Evolutionary conservation across 92 coral and sea anemone genomes (phyloP).

Genomic region (Siderastrea siderea): DNA sequence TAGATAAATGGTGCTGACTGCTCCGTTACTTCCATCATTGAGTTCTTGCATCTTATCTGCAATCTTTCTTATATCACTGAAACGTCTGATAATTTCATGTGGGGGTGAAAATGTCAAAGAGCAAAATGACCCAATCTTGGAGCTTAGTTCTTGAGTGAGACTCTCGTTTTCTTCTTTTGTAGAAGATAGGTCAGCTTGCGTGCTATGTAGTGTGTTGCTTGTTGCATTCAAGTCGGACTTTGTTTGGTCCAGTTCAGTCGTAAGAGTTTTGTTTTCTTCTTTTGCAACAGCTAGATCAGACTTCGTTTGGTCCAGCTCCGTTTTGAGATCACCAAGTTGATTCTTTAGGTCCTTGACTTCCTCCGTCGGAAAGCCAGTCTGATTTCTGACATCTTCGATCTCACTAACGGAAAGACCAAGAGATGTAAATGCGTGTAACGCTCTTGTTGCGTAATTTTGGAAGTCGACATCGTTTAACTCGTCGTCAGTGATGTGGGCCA

Average conservation of each 20-base stretch:
- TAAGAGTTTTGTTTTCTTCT: neutral
- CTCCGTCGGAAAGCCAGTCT: neutral
- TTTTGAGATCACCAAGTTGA: neutral
- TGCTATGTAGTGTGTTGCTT: neutral
- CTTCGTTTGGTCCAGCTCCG: neutral
- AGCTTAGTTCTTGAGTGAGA: neutral
- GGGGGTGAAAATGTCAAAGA: slow-evolving; percentile 28
- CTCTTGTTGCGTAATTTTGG: neutral
- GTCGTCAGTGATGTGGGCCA: neutral
- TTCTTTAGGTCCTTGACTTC: neutral
- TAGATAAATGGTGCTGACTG: slow-evolving; percentile 74
- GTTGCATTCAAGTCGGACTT: neutral
- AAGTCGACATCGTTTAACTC: neutral
- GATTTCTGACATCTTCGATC: neutral
- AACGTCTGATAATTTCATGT: slow-evolving; percentile 23
- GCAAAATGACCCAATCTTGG: slow-evolving; percentile 28
- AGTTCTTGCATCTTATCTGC: slow-evolving; percentile 3
- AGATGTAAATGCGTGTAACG: neutral
- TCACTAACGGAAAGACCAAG: neutral
- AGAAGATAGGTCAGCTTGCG: neutral
- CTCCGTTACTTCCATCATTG: slow-evolving; percentile 20
- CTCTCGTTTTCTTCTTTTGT: neutral
- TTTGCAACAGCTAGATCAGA: neutral
- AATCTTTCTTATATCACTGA: slow-evolving; percentile 5
- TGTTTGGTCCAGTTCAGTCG: neutral